phyloP scores from a whole-genome alignment of 2,888 invertebrate genomes.

The Drosophila mayaguana region DNA sequence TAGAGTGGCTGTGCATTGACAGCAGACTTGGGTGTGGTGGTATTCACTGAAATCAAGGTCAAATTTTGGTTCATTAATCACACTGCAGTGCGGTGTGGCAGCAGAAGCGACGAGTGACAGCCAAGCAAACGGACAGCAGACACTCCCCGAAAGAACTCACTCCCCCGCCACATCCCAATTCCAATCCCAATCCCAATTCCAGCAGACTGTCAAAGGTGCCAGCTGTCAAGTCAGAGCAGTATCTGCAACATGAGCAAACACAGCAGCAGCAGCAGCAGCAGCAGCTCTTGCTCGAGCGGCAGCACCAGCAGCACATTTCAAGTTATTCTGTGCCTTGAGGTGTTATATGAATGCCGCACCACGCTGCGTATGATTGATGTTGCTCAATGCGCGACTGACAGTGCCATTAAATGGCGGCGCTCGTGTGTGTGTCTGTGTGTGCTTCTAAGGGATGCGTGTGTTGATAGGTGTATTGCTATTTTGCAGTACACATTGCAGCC shows the following conservation, averaged over 20 bases:
- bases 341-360: slow-evolving; percentile 35
- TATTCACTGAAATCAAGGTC: slow-evolving; percentile 59
- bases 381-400: slow-evolving; percentile 63
- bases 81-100: slow-evolving; percentile 23
- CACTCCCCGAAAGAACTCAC: slow-evolving; percentile 19
- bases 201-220: slow-evolving; percentile 41
- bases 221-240: slow-evolving; percentile 34
- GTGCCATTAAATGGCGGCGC: slow-evolving; percentile 59
- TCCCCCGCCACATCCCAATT: neutral
- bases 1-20: slow-evolving; percentile 19
- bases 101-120: slow-evolving; percentile 15
- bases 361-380: slow-evolving; percentile 75
- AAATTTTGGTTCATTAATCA: slow-evolving; percentile 65
- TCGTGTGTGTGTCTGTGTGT: neutral
- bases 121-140: slow-evolving; percentile 38
- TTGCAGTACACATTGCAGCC: slow-evolving; percentile 21
- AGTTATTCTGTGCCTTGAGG: slow-evolving; percentile 51
- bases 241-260: slow-evolving; percentile 48
- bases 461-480: slow-evolving; percentile 5
- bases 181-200: neutral
- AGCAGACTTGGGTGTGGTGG: slow-evolving; percentile 49
- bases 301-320: slow-evolving; percentile 10
- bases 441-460: slow-evolving; percentile 6
- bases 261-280: slow-evolving; percentile 1
- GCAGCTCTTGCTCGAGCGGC: slow-evolving; percentile 4